A percentile compares a stretch with the other conserved stretches of the same genome.
These are phyloP conservation scores for Glaucidium brasilianum DNA, from an alignment of 2,113 vertebrate genomes.

Conservation along the genomic window DNA sequence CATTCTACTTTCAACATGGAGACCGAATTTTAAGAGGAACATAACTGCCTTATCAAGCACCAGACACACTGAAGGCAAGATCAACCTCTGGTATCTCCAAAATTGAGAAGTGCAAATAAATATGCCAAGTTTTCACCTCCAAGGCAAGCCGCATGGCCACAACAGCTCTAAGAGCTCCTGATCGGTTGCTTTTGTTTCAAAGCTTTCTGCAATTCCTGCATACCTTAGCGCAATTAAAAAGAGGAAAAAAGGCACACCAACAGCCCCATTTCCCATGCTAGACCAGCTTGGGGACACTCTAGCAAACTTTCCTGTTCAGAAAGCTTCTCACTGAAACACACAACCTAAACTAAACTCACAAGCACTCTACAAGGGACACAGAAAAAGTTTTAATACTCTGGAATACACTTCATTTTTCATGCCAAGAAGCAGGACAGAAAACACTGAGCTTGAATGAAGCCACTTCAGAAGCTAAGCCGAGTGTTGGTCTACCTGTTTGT, in stretches of 20 bases:
- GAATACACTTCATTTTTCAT: not conserved
- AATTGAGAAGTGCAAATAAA: not conserved
- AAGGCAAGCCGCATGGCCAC: not conserved
- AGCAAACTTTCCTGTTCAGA: not conserved
- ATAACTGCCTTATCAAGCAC: not conserved
- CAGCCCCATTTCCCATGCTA: accelerated
- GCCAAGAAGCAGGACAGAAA: not conserved
- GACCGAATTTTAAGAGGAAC: not conserved
- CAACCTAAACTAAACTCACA: not conserved
- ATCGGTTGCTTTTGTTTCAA: not conserved
- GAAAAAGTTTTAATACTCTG: not conserved
- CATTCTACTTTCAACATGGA: not conserved
- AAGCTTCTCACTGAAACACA: not conserved
- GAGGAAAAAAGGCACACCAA: not conserved
- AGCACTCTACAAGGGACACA: not conserved
- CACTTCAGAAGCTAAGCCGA: not conserved
- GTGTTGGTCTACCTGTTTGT: not conserved
- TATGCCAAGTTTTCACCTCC: not conserved
- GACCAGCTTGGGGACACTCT: not conserved
- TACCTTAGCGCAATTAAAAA: not conserved
- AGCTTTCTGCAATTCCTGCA: not conserved
- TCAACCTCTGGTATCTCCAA: not conserved
- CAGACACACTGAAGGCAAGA: not conserved
- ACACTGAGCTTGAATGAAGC: not conserved
- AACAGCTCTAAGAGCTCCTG: accelerated